Conservation (phyloP, 2,113 vertebrate genomes). For the Ivindomyrus marchei region DNA sequence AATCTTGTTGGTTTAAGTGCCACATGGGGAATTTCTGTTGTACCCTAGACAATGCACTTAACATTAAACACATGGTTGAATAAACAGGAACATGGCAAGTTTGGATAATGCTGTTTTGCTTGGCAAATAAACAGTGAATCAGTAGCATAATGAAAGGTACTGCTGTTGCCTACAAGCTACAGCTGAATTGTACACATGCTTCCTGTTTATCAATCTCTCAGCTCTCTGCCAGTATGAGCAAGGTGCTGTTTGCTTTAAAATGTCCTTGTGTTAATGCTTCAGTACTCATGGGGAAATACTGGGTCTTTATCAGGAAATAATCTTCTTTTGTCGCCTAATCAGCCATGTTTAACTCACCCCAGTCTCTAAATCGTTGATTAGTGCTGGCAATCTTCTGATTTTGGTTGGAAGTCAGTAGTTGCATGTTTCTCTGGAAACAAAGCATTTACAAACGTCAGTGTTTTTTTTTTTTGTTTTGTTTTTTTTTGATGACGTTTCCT, state of each 20-base stretch:
- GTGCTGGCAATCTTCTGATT: neutral
- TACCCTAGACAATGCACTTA: neutral
- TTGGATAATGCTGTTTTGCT: neutral
- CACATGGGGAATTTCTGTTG: neutral
- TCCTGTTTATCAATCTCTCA: neutral
- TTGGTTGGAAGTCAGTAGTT: neutral
- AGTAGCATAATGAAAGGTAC: neutral
- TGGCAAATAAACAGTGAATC: neutral
- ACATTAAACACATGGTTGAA: neutral
- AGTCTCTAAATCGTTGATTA: neutral
- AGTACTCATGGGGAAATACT: neutral
- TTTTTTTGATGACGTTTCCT: neutral
- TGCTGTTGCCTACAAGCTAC: neutral
- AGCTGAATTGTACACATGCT: neutral
- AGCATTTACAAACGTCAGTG: neutral
- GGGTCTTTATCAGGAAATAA: neutral
- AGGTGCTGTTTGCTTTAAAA: neutral
- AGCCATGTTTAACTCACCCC: neutral
- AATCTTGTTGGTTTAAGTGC: neutral
- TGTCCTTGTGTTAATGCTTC: neutral
- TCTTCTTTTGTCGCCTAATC: neutral
- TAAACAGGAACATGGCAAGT: neutral
- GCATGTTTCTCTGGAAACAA: neutral
- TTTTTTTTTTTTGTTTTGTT: neutral
- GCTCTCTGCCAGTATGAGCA: neutral